phyloP scores from a whole-genome alignment of 2,113 vertebrate genomes.

The Argyrosomus japonicus region DNA sequence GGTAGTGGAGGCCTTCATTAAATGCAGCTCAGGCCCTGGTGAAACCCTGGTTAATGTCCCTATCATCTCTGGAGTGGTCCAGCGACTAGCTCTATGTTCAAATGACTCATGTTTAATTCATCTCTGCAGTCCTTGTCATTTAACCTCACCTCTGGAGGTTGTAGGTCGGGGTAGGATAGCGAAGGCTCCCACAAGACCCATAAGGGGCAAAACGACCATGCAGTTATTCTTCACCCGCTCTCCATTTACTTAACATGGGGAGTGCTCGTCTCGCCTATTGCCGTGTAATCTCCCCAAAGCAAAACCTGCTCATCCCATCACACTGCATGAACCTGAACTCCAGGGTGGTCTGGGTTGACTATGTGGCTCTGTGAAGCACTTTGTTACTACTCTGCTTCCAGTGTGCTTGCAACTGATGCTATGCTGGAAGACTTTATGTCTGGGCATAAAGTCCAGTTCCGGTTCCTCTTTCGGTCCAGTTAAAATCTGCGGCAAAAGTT shows the following conservation, averaged over 20 bases:
- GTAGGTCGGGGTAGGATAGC: slow-evolving; percentile 43
- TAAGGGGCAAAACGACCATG: slow-evolving; percentile 51
- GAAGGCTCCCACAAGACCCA: slow-evolving; percentile 50
- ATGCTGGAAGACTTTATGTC: slow-evolving; percentile 14
- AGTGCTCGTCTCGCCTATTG: slow-evolving; percentile 43
- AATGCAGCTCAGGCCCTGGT: slow-evolving; percentile 76
- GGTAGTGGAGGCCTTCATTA: slow-evolving; percentile 76
- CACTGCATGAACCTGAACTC: slow-evolving; percentile 55
- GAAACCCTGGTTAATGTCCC: slow-evolving; percentile 82
- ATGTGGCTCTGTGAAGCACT: slow-evolving; percentile 49
- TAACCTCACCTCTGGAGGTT: slow-evolving; percentile 80
- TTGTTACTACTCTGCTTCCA: slow-evolving; percentile 26
- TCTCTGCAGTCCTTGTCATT: slow-evolving; percentile 76
- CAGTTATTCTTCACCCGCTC: slow-evolving; percentile 70
- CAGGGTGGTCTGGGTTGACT: slow-evolving; percentile 59
- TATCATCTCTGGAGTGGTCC: slow-evolving; percentile 80
- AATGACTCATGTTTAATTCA: slow-evolving; percentile 84
- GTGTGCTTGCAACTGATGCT: slow-evolving; percentile 29
- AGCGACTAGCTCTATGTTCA: slow-evolving; percentile 67
- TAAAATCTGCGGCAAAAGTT: not conserved
- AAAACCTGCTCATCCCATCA: slow-evolving; percentile 21
- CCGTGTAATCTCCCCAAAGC: slow-evolving; percentile 62
- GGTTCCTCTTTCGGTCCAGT: not conserved
- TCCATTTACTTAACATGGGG: slow-evolving; percentile 77
- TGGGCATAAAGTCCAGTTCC: not conserved